A percentile compares a stretch with the other conserved stretches of the same genome.
Conservation (phyloP, 2,888 invertebrate species). For the Megamerina dolium region DNA sequence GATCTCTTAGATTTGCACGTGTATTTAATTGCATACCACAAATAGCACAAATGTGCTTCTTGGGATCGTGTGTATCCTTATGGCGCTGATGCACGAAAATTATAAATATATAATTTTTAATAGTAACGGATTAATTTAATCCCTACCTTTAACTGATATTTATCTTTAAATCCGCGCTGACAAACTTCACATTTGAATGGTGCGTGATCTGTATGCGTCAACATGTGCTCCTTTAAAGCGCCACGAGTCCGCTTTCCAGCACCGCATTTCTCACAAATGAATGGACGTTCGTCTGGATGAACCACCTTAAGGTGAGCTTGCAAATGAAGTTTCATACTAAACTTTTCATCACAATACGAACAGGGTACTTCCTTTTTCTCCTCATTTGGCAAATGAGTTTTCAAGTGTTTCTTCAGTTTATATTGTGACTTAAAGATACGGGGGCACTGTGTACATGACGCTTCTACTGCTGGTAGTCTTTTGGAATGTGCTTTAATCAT, state of each 20-base stretch:
- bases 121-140: too few species aligned
- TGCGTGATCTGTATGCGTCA: constrained; percentile 49
- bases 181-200: constrained; percentile 34
- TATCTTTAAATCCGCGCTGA: constrained; percentile 42
- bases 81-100: too few species aligned
- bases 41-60: constrained; percentile 41
- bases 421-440: constrained; percentile 7
- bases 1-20: constrained; percentile 38
- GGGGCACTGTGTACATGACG: constrained; percentile 10
- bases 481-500: constrained; percentile 18
- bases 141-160: constrained; percentile 24
- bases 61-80: constrained; percentile 43
- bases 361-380: constrained; percentile 26
- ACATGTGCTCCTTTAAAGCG: constrained; percentile 50
- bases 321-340: constrained; percentile 25
- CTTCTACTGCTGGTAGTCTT: constrained; percentile 5
- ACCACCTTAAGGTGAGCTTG: constrained; percentile 33
- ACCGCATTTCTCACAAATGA: constrained; percentile 51
- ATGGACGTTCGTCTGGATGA: constrained; percentile 44
- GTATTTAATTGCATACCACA: constrained; percentile 43
- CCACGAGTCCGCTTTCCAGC: constrained; percentile 48
- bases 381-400: constrained; percentile 24
- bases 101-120: too few species aligned
- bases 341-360: constrained; percentile 35
- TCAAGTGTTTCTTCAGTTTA: constrained; percentile 9